phyloP scores from a whole-genome alignment of 1,140 invertebrate genomes.

The Varroa destructor region DNA sequence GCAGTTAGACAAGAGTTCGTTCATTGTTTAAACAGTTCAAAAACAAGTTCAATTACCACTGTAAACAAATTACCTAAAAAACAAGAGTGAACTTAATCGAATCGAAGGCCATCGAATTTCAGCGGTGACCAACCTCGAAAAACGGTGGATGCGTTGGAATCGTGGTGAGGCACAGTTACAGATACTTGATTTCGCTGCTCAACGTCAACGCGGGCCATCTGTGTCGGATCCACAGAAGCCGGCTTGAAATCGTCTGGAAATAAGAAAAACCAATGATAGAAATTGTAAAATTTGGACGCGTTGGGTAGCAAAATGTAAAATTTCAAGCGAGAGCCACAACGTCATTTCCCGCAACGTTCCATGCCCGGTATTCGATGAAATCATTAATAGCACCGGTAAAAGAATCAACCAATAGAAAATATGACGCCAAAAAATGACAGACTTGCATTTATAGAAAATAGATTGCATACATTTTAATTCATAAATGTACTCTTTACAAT shows the following conservation, averaged over 20 bases:
- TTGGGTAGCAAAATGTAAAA: neutral
- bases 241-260: conserved; percentile 88
- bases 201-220: conserved; percentile 75
- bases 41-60: too few relatives aligned
- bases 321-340: neutral
- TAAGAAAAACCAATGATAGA: conserved; percentile 35
- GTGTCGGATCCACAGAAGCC: conserved; percentile 78
- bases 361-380: too few relatives aligned
- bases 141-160: conserved; percentile 36
- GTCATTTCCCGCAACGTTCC: conserved; percentile 6
- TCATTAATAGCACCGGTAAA: too few relatives aligned
- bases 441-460: too few relatives aligned
- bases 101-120: neutral
- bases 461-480: too few relatives aligned
- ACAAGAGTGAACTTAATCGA: neutral
- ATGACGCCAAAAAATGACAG: too few relatives aligned
- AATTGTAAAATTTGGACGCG: conserved; percentile 4
- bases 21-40: too few relatives aligned
- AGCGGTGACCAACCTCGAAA: neutral
- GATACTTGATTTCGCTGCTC: conserved; percentile 70
- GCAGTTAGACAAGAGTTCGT: too few relatives aligned
- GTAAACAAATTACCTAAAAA: neutral
- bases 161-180: conserved; percentile 77
- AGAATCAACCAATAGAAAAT: too few relatives aligned
- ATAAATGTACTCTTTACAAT: neutral